phyloP scores from a whole-genome alignment of 2,888 invertebrate genomes.

The Heterodera filipjevi region DNA sequence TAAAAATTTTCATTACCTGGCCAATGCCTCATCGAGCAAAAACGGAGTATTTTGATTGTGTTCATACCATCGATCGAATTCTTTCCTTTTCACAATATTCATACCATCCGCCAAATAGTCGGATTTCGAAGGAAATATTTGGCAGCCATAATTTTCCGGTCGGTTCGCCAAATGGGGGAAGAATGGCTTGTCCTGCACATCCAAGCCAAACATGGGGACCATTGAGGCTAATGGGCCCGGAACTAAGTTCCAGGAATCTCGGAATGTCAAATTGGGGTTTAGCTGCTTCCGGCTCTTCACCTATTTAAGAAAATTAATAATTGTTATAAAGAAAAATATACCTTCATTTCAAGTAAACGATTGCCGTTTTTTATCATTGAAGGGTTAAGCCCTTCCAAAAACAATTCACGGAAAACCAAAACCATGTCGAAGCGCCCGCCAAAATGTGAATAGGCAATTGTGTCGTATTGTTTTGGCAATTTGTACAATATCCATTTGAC shows the following conservation, averaged over 20 bases:
- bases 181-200: slow-evolving; percentile 22
- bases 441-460: slow-evolving; percentile 8
- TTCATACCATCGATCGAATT: slow-evolving; percentile 12
- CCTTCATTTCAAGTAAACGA: neutral
- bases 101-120: slow-evolving; percentile 12
- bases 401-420: slow-evolving; percentile 22
- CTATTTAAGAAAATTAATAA: neutral
- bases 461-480: slow-evolving; percentile 6
- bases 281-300: neutral
- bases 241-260: slow-evolving; percentile 16
- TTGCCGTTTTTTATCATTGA: slow-evolving; percentile 12
- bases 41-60: slow-evolving; percentile 2
- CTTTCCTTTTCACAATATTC: slow-evolving; percentile 7
- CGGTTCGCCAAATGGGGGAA: slow-evolving; percentile 6
- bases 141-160: neutral
- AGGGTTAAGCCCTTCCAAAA: slow-evolving; percentile 3
- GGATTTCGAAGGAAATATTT: neutral
- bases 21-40: neutral
- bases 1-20: slow-evolving; percentile 4
- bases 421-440: slow-evolving; percentile 27
- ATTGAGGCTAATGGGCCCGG: slow-evolving; percentile 18
- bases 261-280: neutral
- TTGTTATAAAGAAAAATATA: neutral
- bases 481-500: slow-evolving; percentile 26
- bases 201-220: slow-evolving; percentile 14